phyloP scores from a whole-genome alignment of 2,888 invertebrate species.

The Spodoptera littoralis region DNA sequence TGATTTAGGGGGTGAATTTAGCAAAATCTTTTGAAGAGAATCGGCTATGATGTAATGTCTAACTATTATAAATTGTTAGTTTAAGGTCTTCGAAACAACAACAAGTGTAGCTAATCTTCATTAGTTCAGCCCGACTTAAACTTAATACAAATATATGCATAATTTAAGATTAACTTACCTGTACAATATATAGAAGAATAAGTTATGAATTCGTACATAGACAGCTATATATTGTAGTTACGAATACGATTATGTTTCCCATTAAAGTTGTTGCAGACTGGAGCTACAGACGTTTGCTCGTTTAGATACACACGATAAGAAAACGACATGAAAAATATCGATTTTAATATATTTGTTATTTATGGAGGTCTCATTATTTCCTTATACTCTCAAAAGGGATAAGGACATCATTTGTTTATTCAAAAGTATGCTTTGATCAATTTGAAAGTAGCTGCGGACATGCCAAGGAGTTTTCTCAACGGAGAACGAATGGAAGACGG shows the following conservation, averaged over 20 bases:
- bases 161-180: slow-evolving; percentile 20
- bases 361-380: neutral
- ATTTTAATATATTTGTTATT: slow-evolving; percentile 3
- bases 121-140: slow-evolving; percentile 5
- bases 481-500: too few species aligned
- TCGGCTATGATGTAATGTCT: too few species aligned
- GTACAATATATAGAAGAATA: neutral
- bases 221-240: slow-evolving; percentile 5
- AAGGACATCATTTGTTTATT: too few species aligned
- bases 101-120: neutral
- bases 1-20: too few species aligned
- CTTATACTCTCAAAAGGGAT: neutral
- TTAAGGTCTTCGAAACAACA: neutral
- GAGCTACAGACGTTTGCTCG: slow-evolving; percentile 15
- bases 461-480: too few species aligned
- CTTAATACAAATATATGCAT: slow-evolving; percentile 25
- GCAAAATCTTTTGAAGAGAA: too few species aligned
- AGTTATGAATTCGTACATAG: too few species aligned
- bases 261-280: slow-evolving; percentile 20
- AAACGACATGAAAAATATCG: slow-evolving; percentile 28
- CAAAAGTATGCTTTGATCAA: too few species aligned
- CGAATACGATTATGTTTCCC: slow-evolving; percentile 29
- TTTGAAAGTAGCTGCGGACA: too few species aligned
- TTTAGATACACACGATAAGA: slow-evolving; percentile 40
- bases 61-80: too few species aligned